Percentiles rank a stretch among this genome's conserved stretches.
These are phyloP conservation scores for Zosterops hypoxanthus DNA, from an alignment of 2,113 vertebrate genomes.

Conservation along the genomic window DNA sequence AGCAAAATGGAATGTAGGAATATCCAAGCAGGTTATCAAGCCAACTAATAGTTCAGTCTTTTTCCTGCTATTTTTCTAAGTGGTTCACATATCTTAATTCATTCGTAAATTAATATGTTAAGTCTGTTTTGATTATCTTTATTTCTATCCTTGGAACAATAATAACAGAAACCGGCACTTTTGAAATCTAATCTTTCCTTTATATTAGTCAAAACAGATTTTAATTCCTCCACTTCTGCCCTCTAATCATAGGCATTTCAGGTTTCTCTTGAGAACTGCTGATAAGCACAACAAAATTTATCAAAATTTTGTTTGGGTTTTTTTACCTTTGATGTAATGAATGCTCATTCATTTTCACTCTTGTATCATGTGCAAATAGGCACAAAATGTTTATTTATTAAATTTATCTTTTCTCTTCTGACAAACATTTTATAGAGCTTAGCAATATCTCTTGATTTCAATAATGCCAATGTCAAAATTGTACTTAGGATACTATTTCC, in stretches of 20 bases:
- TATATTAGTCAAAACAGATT: background rate
- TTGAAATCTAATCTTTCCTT: background rate
- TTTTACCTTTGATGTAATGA: background rate
- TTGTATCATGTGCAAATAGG: background rate
- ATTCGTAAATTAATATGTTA: background rate
- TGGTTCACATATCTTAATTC: background rate
- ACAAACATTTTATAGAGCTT: background rate
- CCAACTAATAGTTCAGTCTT: background rate
- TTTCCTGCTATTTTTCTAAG: background rate
- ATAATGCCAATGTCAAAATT: background rate
- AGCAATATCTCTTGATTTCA: background rate
- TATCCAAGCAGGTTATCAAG: background rate
- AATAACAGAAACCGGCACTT: background rate
- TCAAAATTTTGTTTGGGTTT: background rate
- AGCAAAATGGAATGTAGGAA: background rate
- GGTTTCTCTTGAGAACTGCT: background rate
- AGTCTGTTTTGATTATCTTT: background rate
- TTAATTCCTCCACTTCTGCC: background rate
- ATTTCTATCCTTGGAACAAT: background rate
- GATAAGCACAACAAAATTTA: background rate
- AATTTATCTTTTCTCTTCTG: background rate
- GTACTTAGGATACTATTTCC: background rate
- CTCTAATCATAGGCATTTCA: background rate
- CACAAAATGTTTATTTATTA: background rate
- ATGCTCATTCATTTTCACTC: background rate